These are phyloP conservation scores for Romanogobio albipinnatus DNA, from an alignment of 2,113 vertebrate species.

Conservation along the genomic window DNA sequence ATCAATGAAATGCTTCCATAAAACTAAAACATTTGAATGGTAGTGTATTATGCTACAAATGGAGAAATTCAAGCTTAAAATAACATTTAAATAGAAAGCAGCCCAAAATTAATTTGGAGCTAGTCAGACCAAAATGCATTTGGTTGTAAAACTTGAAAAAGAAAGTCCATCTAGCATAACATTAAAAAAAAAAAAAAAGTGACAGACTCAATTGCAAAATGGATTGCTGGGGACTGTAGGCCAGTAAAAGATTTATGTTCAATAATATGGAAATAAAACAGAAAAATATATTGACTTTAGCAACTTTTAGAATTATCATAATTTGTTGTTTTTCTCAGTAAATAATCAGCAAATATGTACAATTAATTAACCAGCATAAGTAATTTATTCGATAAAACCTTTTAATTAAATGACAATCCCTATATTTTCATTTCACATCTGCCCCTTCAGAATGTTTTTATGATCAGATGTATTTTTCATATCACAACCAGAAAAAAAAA, in stretches of 20 bases:
- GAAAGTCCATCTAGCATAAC: background rate
- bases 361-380: background rate
- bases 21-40: background rate
- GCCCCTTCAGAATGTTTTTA: background rate
- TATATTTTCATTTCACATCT: background rate
- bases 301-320: background rate
- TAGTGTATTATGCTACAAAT: background rate
- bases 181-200: background rate
- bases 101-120: background rate
- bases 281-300: background rate
- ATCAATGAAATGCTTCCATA: background rate
- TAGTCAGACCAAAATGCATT: background rate
- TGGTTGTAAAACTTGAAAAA: background rate
- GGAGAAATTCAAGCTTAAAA: background rate
- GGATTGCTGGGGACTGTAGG: background rate
- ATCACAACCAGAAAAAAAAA: no score
- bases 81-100: background rate
- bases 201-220: background rate
- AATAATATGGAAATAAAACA: background rate
- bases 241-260: background rate
- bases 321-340: background rate
- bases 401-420: background rate
- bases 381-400: background rate
- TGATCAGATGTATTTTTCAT: background rate
- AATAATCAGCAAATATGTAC: background rate